Base-by-base conservation (phyloP, 2,888 invertebrate genomes). In the Coelinius sp. region DNA sequence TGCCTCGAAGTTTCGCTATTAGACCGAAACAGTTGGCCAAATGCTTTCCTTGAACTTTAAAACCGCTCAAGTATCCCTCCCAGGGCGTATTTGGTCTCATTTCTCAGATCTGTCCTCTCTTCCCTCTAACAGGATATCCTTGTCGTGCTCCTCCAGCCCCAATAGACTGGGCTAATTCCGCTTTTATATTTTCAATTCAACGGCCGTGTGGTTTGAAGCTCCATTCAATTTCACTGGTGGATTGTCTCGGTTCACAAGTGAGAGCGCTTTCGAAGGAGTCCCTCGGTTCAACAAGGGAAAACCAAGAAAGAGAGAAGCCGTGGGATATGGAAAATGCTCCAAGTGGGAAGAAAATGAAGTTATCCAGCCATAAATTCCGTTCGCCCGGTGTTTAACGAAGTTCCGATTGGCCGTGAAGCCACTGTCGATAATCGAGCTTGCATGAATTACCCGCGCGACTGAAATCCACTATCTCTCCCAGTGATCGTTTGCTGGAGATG, bases 11-110 rank as follows among this genome's bases (percentile, higher is more conserved):
- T 86, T 86, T 83, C 80, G 83, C 86, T 85, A 86, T 86, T 86
- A 86, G 82, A 79, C 75, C 81, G 81, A 81, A 85, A 84, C 84
- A 80, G 83, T 85, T 84, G 76, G 80, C 25, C 82, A 83, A 86
- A 85, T 83, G 85, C 80, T 83, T 83, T 27, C 10, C 84, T 83
- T 82, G 77, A 84, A 86, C 84, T 86, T 86, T 84, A 84, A 85
- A 85, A 83, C 80, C 79, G 81, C 74, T 17, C 62, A 20, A 24
- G 27, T 59, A 20, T 64, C 49, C 56, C 12, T 68, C 75, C 52
- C 64, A 20, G 20, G 35, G 31, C 76, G 25, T 56, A 66, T 65
- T 71, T 65, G 71, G 76, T 76, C 76, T 76, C 70, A 24, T 52
- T 69, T 49, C 49, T 53, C 44, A 38, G 46, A 41, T 65, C 31